Evolutionary conservation across 2,888 invertebrate species (phyloP).

Genomic region (Pemphredon lugubris): DNA sequence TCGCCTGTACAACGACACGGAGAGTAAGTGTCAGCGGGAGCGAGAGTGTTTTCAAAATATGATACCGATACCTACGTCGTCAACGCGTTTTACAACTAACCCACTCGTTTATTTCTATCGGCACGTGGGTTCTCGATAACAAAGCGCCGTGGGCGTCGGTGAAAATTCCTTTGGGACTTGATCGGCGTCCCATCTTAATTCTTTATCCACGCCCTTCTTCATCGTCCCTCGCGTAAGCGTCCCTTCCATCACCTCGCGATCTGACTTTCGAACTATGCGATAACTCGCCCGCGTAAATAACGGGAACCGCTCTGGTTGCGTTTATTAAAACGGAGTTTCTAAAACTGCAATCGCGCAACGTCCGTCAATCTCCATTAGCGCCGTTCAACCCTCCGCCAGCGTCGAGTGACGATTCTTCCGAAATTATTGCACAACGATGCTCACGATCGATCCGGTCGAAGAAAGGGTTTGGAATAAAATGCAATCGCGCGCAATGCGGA

Average conservation of each 20-base stretch:
- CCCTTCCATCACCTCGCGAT: conserved; percentile 31
- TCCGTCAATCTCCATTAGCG: no score
- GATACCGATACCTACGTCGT: conserved; percentile 28
- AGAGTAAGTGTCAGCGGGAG: neutral
- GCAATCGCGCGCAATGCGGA: no score
- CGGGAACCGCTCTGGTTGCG: neutral
- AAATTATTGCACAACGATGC: no score
- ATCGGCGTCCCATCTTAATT: conserved; percentile 54
- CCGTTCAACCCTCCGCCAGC: no score
- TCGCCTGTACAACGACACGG: neutral
- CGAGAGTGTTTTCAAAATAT: conserved; percentile 12
- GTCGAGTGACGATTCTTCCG: no score
- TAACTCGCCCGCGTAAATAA: neutral
- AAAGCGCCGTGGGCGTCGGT: conserved; percentile 58
- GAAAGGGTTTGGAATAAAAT: no score
- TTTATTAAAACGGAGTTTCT: no score
- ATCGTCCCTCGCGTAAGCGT: no score
- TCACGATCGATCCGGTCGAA: no score
- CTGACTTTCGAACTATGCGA: conserved; percentile 30
- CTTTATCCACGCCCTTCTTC: conserved; percentile 47
- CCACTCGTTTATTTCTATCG: conserved; percentile 36
- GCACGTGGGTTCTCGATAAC: conserved; percentile 49
- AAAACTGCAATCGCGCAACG: no score
- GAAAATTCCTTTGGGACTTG: conserved; percentile 54
- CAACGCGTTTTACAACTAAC: conserved; percentile 46